Percentiles rank a stretch among this genome's conserved stretches.
phyloP scores from a whole-genome alignment of 2,888 invertebrate species.

The Hypsopygia costalis region DNA sequence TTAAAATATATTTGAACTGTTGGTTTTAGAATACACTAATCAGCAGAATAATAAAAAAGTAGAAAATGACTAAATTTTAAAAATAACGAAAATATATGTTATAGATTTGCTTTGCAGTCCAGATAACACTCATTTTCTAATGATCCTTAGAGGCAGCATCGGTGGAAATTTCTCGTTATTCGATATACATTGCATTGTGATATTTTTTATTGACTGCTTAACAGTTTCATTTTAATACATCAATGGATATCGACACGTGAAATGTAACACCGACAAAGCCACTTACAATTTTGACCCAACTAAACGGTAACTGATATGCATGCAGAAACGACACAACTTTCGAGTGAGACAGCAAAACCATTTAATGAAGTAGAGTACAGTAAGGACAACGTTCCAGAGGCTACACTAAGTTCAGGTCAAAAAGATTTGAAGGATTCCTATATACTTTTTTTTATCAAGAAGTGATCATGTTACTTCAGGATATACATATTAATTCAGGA shows the following conservation, averaged over 20 bases:
- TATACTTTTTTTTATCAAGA: background rate
- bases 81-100: too few species aligned
- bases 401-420: too few species aligned
- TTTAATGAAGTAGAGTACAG: background rate
- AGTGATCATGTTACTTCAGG: background rate
- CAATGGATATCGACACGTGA: background rate
- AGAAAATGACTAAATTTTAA: too few species aligned
- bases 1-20: too few species aligned
- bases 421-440: too few species aligned
- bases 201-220: too few species aligned
- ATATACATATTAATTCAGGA: too few species aligned
- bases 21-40: too few species aligned
- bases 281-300: background rate
- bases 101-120: too few species aligned
- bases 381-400: too few species aligned
- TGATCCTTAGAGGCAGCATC: background rate
- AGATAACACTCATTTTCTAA: background rate
- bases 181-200: slow-evolving; percentile 1
- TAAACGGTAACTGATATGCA: slow-evolving; percentile 16
- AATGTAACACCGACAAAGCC: background rate
- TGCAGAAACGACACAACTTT: background rate
- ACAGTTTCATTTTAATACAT: background rate
- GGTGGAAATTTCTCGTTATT: background rate
- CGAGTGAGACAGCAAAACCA: background rate
- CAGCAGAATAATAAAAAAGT: too few species aligned